Evolutionary conservation across 2,797 vertebrate species (phyloP).

Genomic region (Xenopus petersii): DNA sequence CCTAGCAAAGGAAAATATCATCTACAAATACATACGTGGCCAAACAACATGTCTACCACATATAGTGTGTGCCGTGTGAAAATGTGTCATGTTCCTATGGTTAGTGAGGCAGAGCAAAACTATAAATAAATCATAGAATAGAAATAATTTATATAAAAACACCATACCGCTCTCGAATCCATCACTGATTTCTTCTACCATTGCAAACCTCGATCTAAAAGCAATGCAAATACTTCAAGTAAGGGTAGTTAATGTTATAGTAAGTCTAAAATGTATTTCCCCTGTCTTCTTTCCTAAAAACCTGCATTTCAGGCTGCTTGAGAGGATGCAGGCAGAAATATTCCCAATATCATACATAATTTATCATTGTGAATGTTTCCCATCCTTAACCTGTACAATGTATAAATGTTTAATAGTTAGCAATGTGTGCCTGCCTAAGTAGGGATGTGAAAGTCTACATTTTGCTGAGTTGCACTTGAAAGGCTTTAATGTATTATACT

Average conservation of each 20-base stretch:
- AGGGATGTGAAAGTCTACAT: constrained; percentile 46
- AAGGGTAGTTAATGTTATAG: not conserved
- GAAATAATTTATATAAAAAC: too few species aligned
- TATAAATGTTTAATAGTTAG: constrained; percentile 50
- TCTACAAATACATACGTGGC: too few species aligned
- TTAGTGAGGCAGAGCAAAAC: too few species aligned
- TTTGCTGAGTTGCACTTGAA: constrained; percentile 50
- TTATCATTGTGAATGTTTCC: constrained; percentile 47
- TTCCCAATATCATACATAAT: constrained; percentile 47
- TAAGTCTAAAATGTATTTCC: constrained; percentile 14
- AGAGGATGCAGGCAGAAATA: constrained; percentile 35
- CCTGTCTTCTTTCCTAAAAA: constrained; percentile 6
- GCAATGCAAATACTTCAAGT: too few species aligned
- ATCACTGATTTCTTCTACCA: too few species aligned
- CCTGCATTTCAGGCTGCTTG: constrained; percentile 25
- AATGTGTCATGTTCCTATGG: too few species aligned
- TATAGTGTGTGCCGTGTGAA: too few species aligned
- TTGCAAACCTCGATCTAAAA: too few species aligned
- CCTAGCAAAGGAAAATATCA: too few species aligned
- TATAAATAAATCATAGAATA: too few species aligned
- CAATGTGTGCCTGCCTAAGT: constrained; percentile 45
- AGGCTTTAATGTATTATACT: constrained; percentile 49
- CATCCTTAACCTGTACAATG: constrained; percentile 48
- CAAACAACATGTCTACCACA: too few species aligned
- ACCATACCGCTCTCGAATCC: too few species aligned